A percentile compares a stretch with the other conserved stretches of the same genome.
Evolutionary conservation across 1,140 invertebrate species (phyloP).

Genomic region (Zaprionus davidi): DNA sequence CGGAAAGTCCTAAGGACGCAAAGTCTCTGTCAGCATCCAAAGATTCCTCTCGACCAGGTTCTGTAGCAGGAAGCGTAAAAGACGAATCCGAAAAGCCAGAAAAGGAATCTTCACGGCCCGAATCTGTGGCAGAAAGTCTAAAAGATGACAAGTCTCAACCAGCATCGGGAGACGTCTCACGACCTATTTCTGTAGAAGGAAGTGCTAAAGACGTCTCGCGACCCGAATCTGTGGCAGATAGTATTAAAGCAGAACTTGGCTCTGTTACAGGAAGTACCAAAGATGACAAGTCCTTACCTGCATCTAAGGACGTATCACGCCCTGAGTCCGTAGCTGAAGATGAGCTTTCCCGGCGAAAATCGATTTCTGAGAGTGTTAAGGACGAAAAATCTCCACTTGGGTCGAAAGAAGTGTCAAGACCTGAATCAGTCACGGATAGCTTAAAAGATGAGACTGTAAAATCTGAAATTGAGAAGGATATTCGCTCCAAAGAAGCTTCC

Average conservation of each 20-base stretch:
- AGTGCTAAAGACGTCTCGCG: constrained; percentile 41
- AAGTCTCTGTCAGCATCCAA: constrained; percentile 33
- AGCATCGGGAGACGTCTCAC: constrained; percentile 35
- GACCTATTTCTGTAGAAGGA: constrained; percentile 37
- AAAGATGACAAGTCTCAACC: constrained; percentile 31
- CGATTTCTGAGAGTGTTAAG: constrained; percentile 27
- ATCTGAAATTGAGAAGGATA: constrained; percentile 10
- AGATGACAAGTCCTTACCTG: constrained; percentile 23
- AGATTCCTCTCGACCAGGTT: constrained; percentile 23
- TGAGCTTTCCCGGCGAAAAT: constrained; percentile 4
- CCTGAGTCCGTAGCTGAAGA: constrained; percentile 41
- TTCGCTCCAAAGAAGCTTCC: constrained; percentile 31
- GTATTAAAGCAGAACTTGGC: constrained; percentile 32
- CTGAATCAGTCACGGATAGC: constrained; percentile 42
- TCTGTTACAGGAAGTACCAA: constrained; percentile 35
- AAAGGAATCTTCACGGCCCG: constrained; percentile 37
- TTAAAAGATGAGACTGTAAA: constrained; percentile 38
- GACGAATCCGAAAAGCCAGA: constrained; percentile 26
- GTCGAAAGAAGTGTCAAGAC: constrained; percentile 48
- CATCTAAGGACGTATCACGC: constrained; percentile 47
- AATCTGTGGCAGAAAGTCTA: constrained; percentile 43
- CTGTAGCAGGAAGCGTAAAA: constrained; percentile 28
- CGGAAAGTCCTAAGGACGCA: constrained; percentile 15
- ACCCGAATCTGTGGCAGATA: constrained; percentile 26
- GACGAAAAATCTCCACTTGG: constrained; percentile 24